Evolutionary conservation across 2,113 vertebrate species (phyloP), one percentile per base, ranked within the genome.

Genomic region (Condylura cristata): DNA sequence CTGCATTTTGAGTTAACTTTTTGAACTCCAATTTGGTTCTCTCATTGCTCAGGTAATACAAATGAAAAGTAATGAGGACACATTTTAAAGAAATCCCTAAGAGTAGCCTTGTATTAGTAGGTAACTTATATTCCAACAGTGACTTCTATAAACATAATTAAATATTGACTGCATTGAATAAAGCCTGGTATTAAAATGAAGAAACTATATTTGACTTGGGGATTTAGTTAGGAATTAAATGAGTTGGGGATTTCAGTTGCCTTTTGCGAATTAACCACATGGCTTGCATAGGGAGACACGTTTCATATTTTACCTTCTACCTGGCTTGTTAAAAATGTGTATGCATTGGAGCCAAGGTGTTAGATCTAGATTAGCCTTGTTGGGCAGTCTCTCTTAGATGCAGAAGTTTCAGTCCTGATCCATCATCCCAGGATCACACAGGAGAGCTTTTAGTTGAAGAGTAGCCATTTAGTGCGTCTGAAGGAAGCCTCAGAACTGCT

Each of bases 381-480:
- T 39, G 28, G 46, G 6, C 3, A 0, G 20, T 44, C 34, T 22
- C 22, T 9, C 39, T 83, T 68, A n/a, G 63, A 66, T n/a, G 24
- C 12, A 58, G 22, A 58, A 53, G 78, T 44, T 95, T 95, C 63
- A 37, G 56, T 96, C 70, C 68, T 81, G 90, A 89, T 58, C 68
- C 74, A 84, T 94, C 68, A 81, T 56, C 75, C 48, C 44, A 79
- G 39, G 51, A 34, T 75, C 34, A 65, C 78, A 39, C 48, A 13
- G 5, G 89, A 79, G 68, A 93, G 82, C 91, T 95, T 90, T 94
- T 37, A 96, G 82, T 22, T 53, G 48, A 74, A 70, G 68, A 92
- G 74, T 16, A 86, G 66, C 30, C 63, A 32, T 80, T 96, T 79
- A 88, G 37, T 70, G 26, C 68, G 8, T 88, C 66, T 83, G 60